These are phyloP conservation scores for Lasius fuliginosus DNA, from an alignment of 2,888 invertebrate genomes.

Conservation along the genomic window DNA sequence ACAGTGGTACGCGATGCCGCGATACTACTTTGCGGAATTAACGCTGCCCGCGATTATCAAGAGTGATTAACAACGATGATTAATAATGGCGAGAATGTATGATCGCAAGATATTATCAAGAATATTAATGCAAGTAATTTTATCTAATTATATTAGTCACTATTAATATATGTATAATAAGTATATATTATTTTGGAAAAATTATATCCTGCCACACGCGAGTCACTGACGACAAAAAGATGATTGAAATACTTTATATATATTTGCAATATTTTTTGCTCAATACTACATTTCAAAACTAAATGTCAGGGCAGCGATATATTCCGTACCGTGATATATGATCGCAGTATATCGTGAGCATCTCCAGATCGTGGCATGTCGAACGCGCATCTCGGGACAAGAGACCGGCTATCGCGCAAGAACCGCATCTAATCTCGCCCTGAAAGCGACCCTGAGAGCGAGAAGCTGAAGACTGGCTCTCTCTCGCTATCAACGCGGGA, in stretches of 20 bases:
- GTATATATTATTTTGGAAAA: background rate
- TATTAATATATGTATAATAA: background rate
- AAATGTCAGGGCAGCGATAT: background rate
- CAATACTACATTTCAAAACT: background rate
- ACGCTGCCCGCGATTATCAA: background rate
- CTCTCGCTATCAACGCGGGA: slow-evolving; percentile 35
- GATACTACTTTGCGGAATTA: background rate
- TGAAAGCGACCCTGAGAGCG: slow-evolving; percentile 40
- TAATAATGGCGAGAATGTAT: background rate
- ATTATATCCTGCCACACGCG: background rate
- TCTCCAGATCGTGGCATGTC: slow-evolving; percentile 23
- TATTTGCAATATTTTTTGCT: background rate
- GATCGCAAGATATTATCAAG: background rate
- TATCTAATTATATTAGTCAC: background rate
- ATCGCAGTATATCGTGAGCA: slow-evolving; percentile 17
- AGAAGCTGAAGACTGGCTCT: slow-evolving; percentile 34
- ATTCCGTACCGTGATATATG: background rate
- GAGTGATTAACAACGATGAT: slow-evolving; percentile 6
- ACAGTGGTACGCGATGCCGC: background rate
- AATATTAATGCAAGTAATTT: background rate
- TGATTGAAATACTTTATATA: slow-evolving; percentile 5
- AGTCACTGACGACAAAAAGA: background rate
- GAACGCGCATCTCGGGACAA: slow-evolving; percentile 39
- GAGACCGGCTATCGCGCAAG: slow-evolving; percentile 43
- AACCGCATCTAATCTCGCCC: slow-evolving; percentile 51